Base-by-base conservation (phyloP, 2,888 invertebrate species). In the Eristalis arbustorum region DNA sequence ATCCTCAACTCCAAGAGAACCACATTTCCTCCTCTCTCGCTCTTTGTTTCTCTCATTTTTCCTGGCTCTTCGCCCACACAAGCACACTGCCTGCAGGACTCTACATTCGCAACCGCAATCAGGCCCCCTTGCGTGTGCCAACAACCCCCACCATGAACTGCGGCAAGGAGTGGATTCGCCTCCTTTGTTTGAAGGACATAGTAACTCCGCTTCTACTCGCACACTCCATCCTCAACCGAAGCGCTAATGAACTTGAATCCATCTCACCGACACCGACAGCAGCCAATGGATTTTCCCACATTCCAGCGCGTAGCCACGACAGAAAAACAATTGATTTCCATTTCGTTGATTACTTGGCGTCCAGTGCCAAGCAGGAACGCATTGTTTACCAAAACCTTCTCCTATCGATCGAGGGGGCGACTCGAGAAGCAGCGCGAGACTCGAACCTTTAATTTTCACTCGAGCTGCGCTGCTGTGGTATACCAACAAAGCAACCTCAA, bases 371-470 rank as follows among this genome's bases (percentile, higher is more conserved):
- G 18, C 18, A 8, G 18, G n/a, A 14, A 42, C 18, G n/a, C 4
- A 0, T 79, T 73, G 73, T 80, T 80, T 74, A 80, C 80, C 25
- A 25, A 56, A 80, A 74, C 8, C 4, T 37, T 68, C n/a, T 1
- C 34, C 13, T 67, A 73, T 73, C 66, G 71, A 71, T 78, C 66
- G 14, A 18, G 13, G 22, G 59, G 11, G 31, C 8, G 37, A 37
- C 25, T 28, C 57, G 31, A 40, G 37, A 18, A 2, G 2, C 31
- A 31, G 31, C 59, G 62, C 68, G 63, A 81, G 68, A 49, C 76
- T 68, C 73, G 61, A 73, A 71, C 49, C 42, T 34, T 8, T 62
- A 71, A 78, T 37, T 31, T 40, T 28, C 56, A 68, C 31, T 31
- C 37, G 34, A 34, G 34, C 59, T 25, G 25, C 11, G 11, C 62